phyloP scores from a whole-genome alignment of 2,113 vertebrate species.

The Henicopernis longicauda region DNA sequence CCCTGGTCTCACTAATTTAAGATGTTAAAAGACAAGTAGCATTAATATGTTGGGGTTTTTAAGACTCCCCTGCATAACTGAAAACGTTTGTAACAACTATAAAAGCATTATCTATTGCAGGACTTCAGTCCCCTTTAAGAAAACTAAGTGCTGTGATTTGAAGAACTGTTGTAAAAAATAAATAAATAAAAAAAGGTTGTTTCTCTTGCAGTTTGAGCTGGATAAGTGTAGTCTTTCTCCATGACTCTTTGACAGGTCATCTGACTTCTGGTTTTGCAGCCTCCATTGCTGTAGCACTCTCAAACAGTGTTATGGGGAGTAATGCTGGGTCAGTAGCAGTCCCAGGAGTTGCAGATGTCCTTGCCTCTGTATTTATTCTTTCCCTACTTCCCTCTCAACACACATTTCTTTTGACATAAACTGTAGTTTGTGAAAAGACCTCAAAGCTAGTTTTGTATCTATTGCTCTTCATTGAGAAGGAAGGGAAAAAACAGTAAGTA shows the following conservation, averaged over 20 bases:
- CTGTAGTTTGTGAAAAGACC: neutral
- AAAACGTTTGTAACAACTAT: neutral
- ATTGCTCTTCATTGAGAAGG: neutral
- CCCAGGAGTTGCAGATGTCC: neutral
- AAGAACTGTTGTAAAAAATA: neutral
- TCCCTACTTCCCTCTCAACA: neutral
- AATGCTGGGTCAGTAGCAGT: neutral
- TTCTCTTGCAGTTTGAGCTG: neutral
- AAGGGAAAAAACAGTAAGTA: neutral
- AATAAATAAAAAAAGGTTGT: neutral
- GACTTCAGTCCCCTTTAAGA: neutral
- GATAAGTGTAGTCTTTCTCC: neutral
- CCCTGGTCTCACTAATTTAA: neutral
- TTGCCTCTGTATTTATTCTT: neutral
- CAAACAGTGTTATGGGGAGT: neutral
- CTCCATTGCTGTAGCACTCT: neutral
- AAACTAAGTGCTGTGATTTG: neutral
- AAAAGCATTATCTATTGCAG: neutral
- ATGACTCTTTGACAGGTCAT: neutral
- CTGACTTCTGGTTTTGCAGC: neutral
- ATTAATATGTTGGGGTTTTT: neutral
- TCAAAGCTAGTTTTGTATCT: neutral
- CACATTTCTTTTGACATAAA: neutral
- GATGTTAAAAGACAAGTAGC: too few species aligned
- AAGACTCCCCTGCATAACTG: neutral